These are phyloP conservation scores for Pangasius djambal DNA, from an alignment of 2,797 vertebrate genomes.

Conservation along the genomic window DNA sequence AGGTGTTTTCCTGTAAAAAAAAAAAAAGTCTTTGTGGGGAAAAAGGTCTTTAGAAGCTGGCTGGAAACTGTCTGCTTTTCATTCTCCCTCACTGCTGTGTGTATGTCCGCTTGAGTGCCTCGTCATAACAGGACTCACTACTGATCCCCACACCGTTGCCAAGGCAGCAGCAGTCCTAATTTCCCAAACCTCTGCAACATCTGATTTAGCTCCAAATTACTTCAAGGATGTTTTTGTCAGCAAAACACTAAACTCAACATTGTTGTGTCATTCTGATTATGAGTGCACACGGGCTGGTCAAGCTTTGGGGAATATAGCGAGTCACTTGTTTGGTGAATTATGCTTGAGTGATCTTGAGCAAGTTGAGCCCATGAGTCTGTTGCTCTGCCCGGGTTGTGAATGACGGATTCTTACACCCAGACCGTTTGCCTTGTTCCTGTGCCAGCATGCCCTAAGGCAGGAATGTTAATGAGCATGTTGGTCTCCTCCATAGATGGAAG, in stretches of 20 bases:
- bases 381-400: constrained; percentile 55
- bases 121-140: constrained; percentile 18
- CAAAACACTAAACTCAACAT: neutral
- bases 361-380: constrained; percentile 57
- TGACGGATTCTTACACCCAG: constrained; percentile 59
- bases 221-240: constrained; percentile 17
- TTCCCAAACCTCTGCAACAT: constrained; percentile 11
- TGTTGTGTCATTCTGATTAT: constrained; percentile 9
- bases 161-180: constrained; percentile 38
- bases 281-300: constrained; percentile 36
- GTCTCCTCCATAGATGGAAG: constrained; percentile 58
- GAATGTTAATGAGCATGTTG: constrained; percentile 75
- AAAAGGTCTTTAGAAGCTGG: neutral
- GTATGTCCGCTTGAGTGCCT: constrained; percentile 41
- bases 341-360: constrained; percentile 60
- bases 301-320: constrained; percentile 23
- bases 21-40: neutral
- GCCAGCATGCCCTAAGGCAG: constrained; percentile 61
- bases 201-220: constrained; percentile 25
- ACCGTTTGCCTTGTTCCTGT: constrained; percentile 59
- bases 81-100: neutral
- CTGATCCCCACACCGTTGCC: constrained; percentile 27
- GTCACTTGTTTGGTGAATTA: constrained; percentile 56
- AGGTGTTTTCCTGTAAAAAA: neutral
- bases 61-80: neutral